A percentile compares a stretch with the other conserved stretches of the same genome.
These are phyloP conservation scores for Sympetrum striolatum DNA, from an alignment of 2,888 invertebrate genomes.

Conservation along the genomic window DNA sequence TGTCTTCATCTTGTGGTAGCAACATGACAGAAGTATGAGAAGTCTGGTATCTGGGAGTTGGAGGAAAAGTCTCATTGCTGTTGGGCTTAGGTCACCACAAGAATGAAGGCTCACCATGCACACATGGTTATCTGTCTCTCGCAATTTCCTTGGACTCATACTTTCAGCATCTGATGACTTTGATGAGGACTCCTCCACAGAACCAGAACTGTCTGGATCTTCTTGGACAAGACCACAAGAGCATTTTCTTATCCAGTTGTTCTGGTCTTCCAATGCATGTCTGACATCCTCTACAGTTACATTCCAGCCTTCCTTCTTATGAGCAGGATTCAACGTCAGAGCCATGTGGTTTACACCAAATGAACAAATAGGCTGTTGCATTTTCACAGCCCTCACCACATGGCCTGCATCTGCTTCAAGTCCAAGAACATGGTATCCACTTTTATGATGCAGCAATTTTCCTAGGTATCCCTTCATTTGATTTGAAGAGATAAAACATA, in stretches of 20 bases:
- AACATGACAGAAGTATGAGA: constrained; percentile 77
- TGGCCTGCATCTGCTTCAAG: constrained; percentile 69
- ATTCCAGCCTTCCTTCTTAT: background rate
- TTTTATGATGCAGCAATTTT: constrained; percentile 67
- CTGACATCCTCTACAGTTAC: background rate
- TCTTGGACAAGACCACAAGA: background rate
- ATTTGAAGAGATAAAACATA: background rate
- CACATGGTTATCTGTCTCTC: constrained; percentile 46
- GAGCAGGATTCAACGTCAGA: constrained; percentile 3
- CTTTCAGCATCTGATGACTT: background rate
- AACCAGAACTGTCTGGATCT: background rate
- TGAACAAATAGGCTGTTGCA: constrained; percentile 63
- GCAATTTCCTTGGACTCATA: background rate
- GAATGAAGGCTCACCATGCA: constrained; percentile 75
- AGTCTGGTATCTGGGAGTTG: constrained; percentile 64
- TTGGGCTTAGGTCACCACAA: constrained; percentile 77
- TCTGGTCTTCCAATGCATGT: background rate
- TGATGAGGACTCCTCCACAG: background rate
- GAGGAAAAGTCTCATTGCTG: constrained; percentile 71
- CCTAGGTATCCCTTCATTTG: constrained; percentile 72
- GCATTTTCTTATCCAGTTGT: background rate
- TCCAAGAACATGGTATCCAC: constrained; percentile 70
- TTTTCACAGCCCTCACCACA: constrained; percentile 63
- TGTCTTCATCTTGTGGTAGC: constrained; percentile 74
- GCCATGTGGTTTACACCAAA: constrained; percentile 59